Conservation (phyloP, 1,140 invertebrate genomes). For the Streblospio benedicti region DNA sequence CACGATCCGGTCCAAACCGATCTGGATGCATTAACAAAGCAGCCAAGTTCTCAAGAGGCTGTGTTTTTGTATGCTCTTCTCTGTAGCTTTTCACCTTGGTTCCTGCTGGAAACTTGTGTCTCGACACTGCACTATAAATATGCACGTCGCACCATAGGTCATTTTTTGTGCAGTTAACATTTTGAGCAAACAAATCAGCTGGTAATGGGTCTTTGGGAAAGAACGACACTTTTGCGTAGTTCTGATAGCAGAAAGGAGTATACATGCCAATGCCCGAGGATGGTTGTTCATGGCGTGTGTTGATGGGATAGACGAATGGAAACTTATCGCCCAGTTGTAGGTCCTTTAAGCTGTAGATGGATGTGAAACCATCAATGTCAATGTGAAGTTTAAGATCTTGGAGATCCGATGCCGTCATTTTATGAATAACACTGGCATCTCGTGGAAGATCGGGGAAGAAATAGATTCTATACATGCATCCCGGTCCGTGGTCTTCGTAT, state of each 20-base stretch:
- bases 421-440: neutral
- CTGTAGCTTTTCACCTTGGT: neutral
- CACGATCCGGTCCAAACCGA: conserved; percentile 6
- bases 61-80: neutral
- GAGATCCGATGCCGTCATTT: conserved; percentile 9
- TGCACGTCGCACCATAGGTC: conserved; percentile 13
- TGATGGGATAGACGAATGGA: conserved; percentile 16
- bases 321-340: conserved; percentile 4
- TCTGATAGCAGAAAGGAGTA: conserved; percentile 12
- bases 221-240: conserved; percentile 5
- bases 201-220: conserved; percentile 5
- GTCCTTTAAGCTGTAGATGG: conserved; percentile 7
- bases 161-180: conserved; percentile 9
- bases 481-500: conserved; percentile 13
- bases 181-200: conserved; percentile 10
- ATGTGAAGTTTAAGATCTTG: neutral
- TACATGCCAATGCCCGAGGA: conserved; percentile 15
- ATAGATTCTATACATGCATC: conserved; percentile 15
- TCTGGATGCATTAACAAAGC: conserved; percentile 7
- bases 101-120: conserved; percentile 11
- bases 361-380: conserved; percentile 4
- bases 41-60: neutral
- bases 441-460: conserved; percentile 13
- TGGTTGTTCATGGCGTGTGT: conserved; percentile 7
- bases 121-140: conserved; percentile 11